Evolutionary conservation across 1,140 invertebrate genomes (phyloP).

Genomic region (Fopius arisanus): DNA sequence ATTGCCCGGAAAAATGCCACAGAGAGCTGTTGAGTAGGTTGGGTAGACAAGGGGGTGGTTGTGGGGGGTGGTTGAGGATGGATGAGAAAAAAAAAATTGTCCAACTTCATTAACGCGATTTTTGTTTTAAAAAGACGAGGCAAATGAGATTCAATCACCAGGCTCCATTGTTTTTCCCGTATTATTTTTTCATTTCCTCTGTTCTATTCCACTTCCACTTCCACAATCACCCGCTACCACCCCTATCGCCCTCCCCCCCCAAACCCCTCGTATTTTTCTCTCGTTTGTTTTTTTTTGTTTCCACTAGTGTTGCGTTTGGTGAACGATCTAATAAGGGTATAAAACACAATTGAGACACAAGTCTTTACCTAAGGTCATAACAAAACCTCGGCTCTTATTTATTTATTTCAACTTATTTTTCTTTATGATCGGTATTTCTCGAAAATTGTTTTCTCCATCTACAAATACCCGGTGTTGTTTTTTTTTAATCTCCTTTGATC

Average conservation of each 20-base stretch:
- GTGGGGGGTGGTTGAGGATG: neutral
- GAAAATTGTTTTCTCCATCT: conserved; percentile 15
- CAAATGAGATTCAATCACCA: conserved; percentile 14
- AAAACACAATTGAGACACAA: neutral
- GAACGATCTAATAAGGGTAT: conserved; percentile 1
- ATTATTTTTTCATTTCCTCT: neutral
- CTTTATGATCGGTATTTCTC: neutral
- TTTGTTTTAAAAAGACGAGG: neutral
- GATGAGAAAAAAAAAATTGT: neutral
- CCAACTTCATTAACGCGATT: conserved; percentile 16
- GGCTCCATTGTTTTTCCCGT: neutral
- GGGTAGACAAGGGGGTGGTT: too few species aligned
- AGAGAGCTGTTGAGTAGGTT: neutral
- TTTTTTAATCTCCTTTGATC: conserved; percentile 19
- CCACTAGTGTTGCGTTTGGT: neutral
- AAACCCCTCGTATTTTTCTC: too few species aligned
- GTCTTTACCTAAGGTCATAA: neutral
- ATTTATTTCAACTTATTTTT: neutral
- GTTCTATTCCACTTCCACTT: neutral
- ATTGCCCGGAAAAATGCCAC: conserved; percentile 14
- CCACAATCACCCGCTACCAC: too few species aligned
- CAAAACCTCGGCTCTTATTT: neutral
- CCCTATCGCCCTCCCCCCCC: too few species aligned
- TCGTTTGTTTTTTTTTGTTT: neutral
- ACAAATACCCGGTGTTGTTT: neutral